Evolutionary conservation across 2,888 invertebrate genomes (phyloP), one percentile per base, ranked within the genome.

Genomic region (Lochmaea crataegi): DNA sequence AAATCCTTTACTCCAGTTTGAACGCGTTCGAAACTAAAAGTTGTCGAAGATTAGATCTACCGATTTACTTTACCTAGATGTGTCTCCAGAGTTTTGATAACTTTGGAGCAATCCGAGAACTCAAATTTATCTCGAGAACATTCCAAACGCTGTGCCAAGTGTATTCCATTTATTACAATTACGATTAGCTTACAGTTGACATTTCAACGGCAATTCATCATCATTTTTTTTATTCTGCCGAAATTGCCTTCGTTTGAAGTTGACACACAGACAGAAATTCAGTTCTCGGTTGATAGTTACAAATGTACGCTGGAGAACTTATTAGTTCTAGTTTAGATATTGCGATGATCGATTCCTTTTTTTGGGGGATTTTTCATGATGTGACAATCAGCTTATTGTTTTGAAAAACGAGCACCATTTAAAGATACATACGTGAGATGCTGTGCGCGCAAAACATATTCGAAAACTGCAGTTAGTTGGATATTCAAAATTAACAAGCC

Each of bases 121-220:
- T 58, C 65, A 73, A 60, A 73, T 73, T 73, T 73, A 73, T 73
- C 68, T 69, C 45, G 60, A 65, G 58, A 65, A 16, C 42, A 68
- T 58, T 65, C 61, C 51, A 65, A 65, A 60, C 41, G 68, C 58
- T 53, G 42, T 53, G 42, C 68, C 42, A 56, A 70, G 68, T 65
- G 65, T 61, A 68, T 65, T 56, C 71, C 74, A 74, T 74, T 74
- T 71, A 74, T 74, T 74, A 74, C 71, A 68, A 74, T 74, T 71
- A 71, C 71, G 71, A 71, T 68, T 74, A 71, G 68, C 57, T 68
- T 51, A 64, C 53, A 74, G 53, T 67, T 74, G 74, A 74, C 74
- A 57, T 71, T 71, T 65, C 41, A 61, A 60, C 48, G 68, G 71
- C 65, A 68, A 74, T 74, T 71, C 61, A 74, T 74, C 74, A 68